Evolutionary conservation across 2,797 vertebrate genomes (phyloP).

Genomic region (Podarcis lilfordi): DNA sequence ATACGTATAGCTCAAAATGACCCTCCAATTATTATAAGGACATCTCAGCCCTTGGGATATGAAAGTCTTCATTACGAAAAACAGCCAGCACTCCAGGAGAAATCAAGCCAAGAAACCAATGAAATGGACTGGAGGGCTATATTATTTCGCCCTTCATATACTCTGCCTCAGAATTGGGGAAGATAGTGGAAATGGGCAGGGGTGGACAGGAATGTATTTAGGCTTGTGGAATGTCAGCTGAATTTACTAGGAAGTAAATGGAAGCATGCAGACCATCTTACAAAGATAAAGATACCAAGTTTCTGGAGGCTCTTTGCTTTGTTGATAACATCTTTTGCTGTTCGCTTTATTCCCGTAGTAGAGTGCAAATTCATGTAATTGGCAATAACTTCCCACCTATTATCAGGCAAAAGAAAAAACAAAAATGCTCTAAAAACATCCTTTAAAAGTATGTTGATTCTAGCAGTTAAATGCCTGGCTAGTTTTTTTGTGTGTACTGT

Average conservation of each 20-base stretch:
- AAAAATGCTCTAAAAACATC: background rate
- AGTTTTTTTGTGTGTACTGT: background rate
- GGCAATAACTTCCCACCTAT: constrained; percentile 98
- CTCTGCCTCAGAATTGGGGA: background rate
- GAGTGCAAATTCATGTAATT: constrained; percentile 99
- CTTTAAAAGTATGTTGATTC: background rate
- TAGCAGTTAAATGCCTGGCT: background rate
- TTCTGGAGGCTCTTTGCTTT: constrained; percentile 98
- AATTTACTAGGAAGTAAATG: constrained; percentile 21
- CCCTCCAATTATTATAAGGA: background rate
- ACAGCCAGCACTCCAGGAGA: background rate
- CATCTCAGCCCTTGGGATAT: background rate
- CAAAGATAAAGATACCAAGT: constrained; percentile 83
- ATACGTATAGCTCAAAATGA: background rate
- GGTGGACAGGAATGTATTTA: background rate
- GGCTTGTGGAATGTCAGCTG: background rate
- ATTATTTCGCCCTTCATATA: background rate
- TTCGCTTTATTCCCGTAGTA: constrained; percentile 89
- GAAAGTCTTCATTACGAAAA: background rate
- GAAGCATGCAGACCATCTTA: constrained; percentile 42
- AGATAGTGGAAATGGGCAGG: background rate
- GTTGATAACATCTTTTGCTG: constrained; percentile 95
- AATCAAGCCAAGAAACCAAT: background rate
- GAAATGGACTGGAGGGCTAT: background rate
- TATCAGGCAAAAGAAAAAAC: constrained; percentile 9